Evolutionary conservation across 2,888 invertebrate genomes (phyloP), one percentile per base, ranked within the genome.

Genomic region (Steromphala cineraria): DNA sequence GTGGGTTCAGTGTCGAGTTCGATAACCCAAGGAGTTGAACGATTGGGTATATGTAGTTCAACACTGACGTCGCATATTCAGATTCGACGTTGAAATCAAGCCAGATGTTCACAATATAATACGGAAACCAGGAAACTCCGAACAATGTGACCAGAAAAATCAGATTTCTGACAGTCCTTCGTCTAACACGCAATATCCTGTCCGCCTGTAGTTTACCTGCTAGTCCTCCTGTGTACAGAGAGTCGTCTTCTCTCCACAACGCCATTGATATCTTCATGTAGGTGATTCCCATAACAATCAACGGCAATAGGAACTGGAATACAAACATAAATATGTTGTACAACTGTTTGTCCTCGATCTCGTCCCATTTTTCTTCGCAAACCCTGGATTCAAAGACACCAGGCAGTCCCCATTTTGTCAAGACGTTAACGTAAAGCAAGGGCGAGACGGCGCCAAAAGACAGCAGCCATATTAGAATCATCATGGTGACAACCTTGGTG

Each of bases 1-100:
- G 84, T 1, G 91, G 91, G 80, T 91, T 91, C 36, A 91, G 84
- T 17, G 90, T 87, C 5, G 91, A 91, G 81, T 91, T 91, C 8
- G 89, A 86, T 19, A 91, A 84, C 0, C 89, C 91, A 1, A 91
- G 83, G 8, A 89, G 80, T 62, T 89, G 85, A 7, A 88, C 87
- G 24, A 91, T 71, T 0, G 91, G 91, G 79, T 89, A 90, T 13
- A 90, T 80, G 71, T 88, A 83, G 36, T 79, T 81, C 36, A 80
- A 53, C 15, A 87, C 83, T 19, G 31, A 36, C 24, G 52, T 67
- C 1, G 81, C 82, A 46, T 80, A 53, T 8, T 15, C 15, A 21
- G 80, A 75, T 13, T 75, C 78, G 10, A 85, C 76, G 80, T 89
- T 89, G 71, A 88, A 88, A 75, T 91, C 90, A 36, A 90, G 75